These are phyloP conservation scores for Vanessa atalanta DNA, from an alignment of 1,140 invertebrate genomes.

Conservation along the genomic window DNA sequence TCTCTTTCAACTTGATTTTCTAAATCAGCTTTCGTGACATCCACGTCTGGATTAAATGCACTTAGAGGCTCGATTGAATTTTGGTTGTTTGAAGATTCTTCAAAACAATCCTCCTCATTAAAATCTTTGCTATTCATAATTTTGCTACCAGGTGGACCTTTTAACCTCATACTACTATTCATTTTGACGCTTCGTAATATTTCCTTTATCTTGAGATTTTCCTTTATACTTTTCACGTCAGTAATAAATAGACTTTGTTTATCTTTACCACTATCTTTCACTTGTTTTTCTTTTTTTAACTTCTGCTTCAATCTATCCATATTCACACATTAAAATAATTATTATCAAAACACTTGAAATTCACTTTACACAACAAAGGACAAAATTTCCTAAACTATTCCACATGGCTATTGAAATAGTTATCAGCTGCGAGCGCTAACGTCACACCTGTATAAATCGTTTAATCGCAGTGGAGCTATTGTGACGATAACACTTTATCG, in stretches of 20 bases:
- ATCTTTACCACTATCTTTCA: slow-evolving; percentile 49
- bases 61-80: slow-evolving; percentile 30
- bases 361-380: slow-evolving; percentile 38
- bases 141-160: slow-evolving; percentile 61
- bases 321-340: slow-evolving; percentile 33
- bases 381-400: slow-evolving; percentile 43
- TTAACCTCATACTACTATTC: slow-evolving; percentile 68
- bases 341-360: not conserved
- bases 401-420: slow-evolving; percentile 49
- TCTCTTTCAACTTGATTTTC: not conserved
- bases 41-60: slow-evolving; percentile 55
- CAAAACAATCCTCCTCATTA: slow-evolving; percentile 57
- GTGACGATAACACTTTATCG: slow-evolving; percentile 61
- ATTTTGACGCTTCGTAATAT: slow-evolving; percentile 73
- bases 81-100: slow-evolving; percentile 30
- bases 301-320: slow-evolving; percentile 68
- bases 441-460: slow-evolving; percentile 68
- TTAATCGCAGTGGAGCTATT: slow-evolving; percentile 61
- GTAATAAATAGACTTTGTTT: slow-evolving; percentile 51
- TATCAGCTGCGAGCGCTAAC: slow-evolving; percentile 53
- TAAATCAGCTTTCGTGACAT: slow-evolving; percentile 22
- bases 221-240: slow-evolving; percentile 67
- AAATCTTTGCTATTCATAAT: slow-evolving; percentile 64
- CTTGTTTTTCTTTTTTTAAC: slow-evolving; percentile 60
- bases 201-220: slow-evolving; percentile 72